Conservation (phyloP, 2,888 invertebrate genomes). For the Sycophila texana region DNA sequence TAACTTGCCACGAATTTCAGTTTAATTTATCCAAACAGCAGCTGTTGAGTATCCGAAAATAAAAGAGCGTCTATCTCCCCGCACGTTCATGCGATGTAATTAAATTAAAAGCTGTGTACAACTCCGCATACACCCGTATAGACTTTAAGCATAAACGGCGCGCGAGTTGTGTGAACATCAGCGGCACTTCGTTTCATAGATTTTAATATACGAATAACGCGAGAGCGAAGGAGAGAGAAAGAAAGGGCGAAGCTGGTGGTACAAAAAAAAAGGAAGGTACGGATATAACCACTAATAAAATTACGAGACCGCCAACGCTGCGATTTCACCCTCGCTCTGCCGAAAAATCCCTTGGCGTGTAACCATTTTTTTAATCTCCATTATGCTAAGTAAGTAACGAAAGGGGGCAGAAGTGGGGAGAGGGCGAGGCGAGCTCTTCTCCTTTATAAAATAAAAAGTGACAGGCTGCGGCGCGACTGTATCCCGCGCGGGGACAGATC, state of each 20-base stretch:
- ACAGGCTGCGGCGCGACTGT: neutral
- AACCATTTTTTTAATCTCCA: conserved; percentile 53
- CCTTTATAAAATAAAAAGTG: conserved; percentile 38
- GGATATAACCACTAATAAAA: conserved; percentile 45
- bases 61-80: neutral
- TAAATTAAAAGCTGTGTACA: conserved; percentile 31
- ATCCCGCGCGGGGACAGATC: conserved; percentile 37
- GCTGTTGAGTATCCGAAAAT: conserved; percentile 11
- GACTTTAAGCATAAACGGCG: neutral
- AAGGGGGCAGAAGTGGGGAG: neutral
- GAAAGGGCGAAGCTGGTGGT: neutral
- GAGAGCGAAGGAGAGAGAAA: neutral
- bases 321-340: conserved; percentile 25
- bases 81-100: conserved; percentile 27
- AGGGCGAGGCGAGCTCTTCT: neutral
- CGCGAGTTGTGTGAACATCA: conserved; percentile 7
- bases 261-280: neutral
- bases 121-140: neutral
- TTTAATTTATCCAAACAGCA: conserved; percentile 23
- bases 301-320: conserved; percentile 27
- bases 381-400: conserved; percentile 55
- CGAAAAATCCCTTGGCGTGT: conserved; percentile 28
- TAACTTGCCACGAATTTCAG: conserved; percentile 6
- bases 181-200: conserved; percentile 16
- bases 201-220: neutral